phyloP scores from a whole-genome alignment of 2,797 vertebrate species.

The Zalophus californianus region DNA sequence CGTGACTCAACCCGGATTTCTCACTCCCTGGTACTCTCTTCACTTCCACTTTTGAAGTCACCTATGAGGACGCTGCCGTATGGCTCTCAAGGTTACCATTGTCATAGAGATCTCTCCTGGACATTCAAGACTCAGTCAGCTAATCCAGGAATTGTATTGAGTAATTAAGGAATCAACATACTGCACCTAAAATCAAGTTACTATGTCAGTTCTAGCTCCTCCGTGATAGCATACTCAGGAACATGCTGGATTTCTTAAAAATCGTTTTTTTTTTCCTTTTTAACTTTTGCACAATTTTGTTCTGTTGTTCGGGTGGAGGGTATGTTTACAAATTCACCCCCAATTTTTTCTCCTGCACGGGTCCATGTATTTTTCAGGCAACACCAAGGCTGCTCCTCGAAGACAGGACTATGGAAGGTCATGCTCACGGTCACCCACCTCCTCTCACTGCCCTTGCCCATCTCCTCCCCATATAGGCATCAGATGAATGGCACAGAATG shows the following conservation, averaged over 20 bases:
- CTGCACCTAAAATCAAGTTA: background rate
- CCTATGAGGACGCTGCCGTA: accelerated
- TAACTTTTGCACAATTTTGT: background rate
- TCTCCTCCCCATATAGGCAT: accelerated
- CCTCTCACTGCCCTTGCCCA: background rate
- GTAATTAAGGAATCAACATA: background rate
- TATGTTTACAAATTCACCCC: background rate
- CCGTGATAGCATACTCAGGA: background rate
- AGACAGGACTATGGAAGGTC: background rate
- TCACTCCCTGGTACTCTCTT: background rate
- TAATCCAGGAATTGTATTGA: background rate
- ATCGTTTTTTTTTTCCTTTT: background rate
- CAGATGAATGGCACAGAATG: background rate
- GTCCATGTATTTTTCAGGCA: background rate
- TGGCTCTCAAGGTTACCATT: background rate
- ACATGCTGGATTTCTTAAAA: background rate
- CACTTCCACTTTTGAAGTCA: background rate
- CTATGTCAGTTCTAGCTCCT: background rate
- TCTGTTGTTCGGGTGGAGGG: background rate
- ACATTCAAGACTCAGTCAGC: background rate
- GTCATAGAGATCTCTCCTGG: background rate
- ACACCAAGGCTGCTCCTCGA: background rate
- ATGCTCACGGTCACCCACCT: no score
- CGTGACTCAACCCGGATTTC: background rate
- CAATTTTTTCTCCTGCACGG: background rate